phyloP scores from a whole-genome alignment of 2,797 vertebrate species.

The Pangasius macronema region DNA sequence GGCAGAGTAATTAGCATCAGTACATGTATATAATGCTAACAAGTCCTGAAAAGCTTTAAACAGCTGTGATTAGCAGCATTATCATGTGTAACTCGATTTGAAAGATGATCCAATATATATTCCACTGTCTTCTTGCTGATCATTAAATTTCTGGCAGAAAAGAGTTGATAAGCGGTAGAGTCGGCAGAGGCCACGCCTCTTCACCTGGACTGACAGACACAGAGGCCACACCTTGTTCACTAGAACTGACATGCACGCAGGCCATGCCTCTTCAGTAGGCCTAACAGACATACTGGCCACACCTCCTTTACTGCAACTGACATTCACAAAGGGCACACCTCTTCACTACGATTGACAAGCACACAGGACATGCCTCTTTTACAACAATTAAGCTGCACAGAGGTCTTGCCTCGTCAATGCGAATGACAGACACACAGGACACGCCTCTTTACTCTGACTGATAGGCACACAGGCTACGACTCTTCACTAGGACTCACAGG shows the following conservation, averaged over 20 bases:
- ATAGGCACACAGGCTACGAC: neutral
- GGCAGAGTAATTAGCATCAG: slow-evolving; percentile 1
- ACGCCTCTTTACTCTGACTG: neutral
- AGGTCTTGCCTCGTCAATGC: neutral
- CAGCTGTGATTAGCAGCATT: neutral
- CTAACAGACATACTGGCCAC: neutral
- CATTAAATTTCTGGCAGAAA: neutral
- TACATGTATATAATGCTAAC: slow-evolving; percentile 5
- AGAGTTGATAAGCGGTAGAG: no score
- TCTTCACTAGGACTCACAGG: neutral
- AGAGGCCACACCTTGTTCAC: neutral
- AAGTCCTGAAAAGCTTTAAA: neutral
- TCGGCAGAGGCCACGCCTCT: neutral
- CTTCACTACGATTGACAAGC: neutral
- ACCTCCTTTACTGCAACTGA: neutral
- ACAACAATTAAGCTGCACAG: neutral
- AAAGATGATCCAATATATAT: neutral
- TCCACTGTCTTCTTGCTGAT: neutral
- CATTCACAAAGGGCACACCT: neutral
- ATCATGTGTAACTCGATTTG: neutral
- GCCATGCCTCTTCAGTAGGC: neutral
- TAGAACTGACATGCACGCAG: neutral
- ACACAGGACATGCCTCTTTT: neutral
- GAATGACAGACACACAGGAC: neutral
- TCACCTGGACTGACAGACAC: neutral